These are phyloP conservation scores for Pampus argenteus DNA, from an alignment of 2,797 vertebrate species.

Conservation along the genomic window DNA sequence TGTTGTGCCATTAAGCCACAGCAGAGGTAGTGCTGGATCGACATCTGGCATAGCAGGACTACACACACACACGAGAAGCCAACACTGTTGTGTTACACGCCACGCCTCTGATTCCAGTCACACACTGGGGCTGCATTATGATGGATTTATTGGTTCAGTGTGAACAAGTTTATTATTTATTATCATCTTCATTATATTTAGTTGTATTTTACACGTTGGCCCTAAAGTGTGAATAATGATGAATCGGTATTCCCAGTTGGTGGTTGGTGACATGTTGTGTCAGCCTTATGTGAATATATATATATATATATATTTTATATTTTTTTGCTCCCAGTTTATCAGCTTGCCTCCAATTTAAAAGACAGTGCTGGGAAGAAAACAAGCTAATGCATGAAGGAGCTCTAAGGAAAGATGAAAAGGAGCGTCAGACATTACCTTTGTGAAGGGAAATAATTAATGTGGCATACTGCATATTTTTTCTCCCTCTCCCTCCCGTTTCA, in stretches of 20 bases:
- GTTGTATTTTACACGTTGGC: not conserved
- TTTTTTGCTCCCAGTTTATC: constrained; percentile 38
- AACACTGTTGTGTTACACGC: too few species aligned
- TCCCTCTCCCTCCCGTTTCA: constrained; percentile 12
- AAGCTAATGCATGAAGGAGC: constrained; percentile 53
- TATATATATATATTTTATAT: too few species aligned
- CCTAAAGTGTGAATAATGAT: constrained; percentile 29
- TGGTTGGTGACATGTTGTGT: constrained; percentile 58
- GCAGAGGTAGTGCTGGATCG: too few species aligned
- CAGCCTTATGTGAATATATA: constrained; percentile 41
- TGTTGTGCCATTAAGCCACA: too few species aligned
- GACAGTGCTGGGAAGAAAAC: constrained; percentile 51
- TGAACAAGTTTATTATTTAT: too few species aligned
- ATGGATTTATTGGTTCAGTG: too few species aligned
- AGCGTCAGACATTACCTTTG: constrained; percentile 52
- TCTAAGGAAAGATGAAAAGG: constrained; percentile 40
- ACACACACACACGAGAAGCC: too few species aligned
- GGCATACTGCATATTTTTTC: constrained; percentile 23
- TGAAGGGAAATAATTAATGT: constrained; percentile 35
- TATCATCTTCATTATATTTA: too few species aligned
- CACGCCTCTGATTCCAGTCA: too few species aligned
- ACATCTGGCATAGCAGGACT: too few species aligned
- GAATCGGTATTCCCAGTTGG: constrained; percentile 14
- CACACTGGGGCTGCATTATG: too few species aligned
- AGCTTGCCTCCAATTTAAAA: constrained; percentile 59